Base-by-base conservation (phyloP, 2,888 invertebrate species). In the Brenthis daphne region DNA sequence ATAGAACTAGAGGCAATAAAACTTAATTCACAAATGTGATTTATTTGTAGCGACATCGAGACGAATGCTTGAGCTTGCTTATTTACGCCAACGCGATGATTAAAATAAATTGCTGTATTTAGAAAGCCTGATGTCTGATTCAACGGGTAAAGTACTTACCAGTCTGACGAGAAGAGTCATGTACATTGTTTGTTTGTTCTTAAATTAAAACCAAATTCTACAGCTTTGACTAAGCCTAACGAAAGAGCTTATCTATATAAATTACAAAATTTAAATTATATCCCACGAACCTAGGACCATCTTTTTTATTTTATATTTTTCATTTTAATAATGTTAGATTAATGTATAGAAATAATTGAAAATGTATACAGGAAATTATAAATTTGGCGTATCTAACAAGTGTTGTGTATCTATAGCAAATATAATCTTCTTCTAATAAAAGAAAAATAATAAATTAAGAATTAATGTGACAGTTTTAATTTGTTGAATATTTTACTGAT, bases 21-120 rank as follows among this genome's bases (percentile, higher is more conserved):
- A 69, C 51, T 69, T 69, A 69, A 71, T 71, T 66, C 71, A 55
- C 57, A 70, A 67, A 65, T 63, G 68, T 72, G 70, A 74, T 73
- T 73, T 71, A 72, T 74, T 67, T 67, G 57, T 61, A 67, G 63
- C 69, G 66, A 71, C 72, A 65, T 53, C 61, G 72, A 70, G 70
- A 74, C 73, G 71, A 74, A 74, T 69, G 69, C 73, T 63, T 64
- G 64, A 58, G 64, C 70, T 70, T 69, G 68, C 69, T 64, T 65
- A 67, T 73, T 74, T 68, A 74, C 73, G 69, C 74, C 74, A 68
- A 72, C 73, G 73, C 74, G 20, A 53, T 65, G 69, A 73, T 73
- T 72, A 68, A 67, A 68, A 74, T 74, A 70, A 74, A 72, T 72
- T 72, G 70, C 61, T 68, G 69, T 60, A 65, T 68, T 70, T 60